A percentile compares a stretch with the other conserved stretches of the same genome.
Conservation (phyloP, 2,888 invertebrate genomes). For the Platycheirus rosarum region DNA sequence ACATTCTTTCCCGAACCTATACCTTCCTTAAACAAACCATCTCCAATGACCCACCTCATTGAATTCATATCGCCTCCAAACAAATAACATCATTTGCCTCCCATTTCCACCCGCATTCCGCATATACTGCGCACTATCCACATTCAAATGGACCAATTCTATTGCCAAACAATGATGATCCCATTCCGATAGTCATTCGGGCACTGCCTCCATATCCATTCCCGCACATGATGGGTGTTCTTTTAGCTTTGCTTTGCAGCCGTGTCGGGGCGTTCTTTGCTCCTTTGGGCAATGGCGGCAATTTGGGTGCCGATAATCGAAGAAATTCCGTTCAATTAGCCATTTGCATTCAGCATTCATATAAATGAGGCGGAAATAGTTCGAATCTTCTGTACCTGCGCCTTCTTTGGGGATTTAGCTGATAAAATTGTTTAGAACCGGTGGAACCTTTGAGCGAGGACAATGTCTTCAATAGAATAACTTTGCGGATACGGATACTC, state of each 20-base stretch:
- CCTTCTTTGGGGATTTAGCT: conserved; percentile 51
- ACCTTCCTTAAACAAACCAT: not conserved
- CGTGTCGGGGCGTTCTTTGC: conserved; percentile 21
- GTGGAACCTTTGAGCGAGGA: conserved; percentile 1
- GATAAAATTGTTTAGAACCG: conserved; percentile 66
- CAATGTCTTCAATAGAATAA: conserved; percentile 47
- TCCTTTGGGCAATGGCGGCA: conserved; percentile 14
- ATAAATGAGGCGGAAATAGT: conserved; percentile 66
- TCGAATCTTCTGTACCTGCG: conserved; percentile 42
- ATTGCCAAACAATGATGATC: conserved; percentile 64
- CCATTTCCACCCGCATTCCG: conserved; percentile 51
- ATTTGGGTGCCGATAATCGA: conserved; percentile 55
- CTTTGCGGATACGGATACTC: conserved; percentile 49
- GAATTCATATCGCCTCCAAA: conserved; percentile 57
- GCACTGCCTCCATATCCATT: conserved; percentile 51
- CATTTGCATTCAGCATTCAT: conserved; percentile 59
- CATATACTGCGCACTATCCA: conserved; percentile 11
- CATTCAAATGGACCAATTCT: conserved; percentile 54
- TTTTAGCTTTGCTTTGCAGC: not conserved
- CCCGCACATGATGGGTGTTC: conserved; percentile 73
- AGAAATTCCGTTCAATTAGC: conserved; percentile 70
- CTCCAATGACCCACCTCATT: conserved; percentile 58
- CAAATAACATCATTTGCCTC: conserved; percentile 65
- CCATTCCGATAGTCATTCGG: conserved; percentile 62
- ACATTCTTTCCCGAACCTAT: conserved; percentile 17